These are phyloP conservation scores for Sminthurinus aureus DNA, from an alignment of 2,888 invertebrate species.

Conservation along the genomic window DNA sequence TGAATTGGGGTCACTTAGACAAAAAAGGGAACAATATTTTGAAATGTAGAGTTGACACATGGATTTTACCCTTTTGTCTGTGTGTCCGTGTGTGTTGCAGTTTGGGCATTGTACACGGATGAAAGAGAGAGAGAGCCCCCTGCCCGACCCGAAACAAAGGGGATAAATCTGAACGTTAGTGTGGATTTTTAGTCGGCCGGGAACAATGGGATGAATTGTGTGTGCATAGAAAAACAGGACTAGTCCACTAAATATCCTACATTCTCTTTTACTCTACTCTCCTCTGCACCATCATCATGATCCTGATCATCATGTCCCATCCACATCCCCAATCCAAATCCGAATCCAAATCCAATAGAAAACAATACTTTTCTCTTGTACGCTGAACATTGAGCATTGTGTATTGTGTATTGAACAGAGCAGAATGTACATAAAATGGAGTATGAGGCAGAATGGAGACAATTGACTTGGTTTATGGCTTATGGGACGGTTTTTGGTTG, in stretches of 20 bases:
- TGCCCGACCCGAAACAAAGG: conserved; percentile 27
- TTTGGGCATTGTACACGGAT: background rate
- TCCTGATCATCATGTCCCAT: background rate
- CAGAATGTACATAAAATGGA: no score
- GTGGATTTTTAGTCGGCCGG: conserved; percentile 55
- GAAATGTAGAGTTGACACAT: conserved; percentile 26
- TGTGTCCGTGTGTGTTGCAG: background rate
- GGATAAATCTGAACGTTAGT: conserved; percentile 35
- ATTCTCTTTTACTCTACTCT: background rate
- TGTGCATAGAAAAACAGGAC: background rate
- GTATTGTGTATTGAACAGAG: background rate
- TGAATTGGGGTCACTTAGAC: conserved; percentile 14
- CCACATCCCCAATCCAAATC: background rate
- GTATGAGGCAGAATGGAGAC: no score
- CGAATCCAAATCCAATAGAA: conserved; percentile 7
- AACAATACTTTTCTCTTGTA: background rate
- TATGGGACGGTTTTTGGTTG: background rate
- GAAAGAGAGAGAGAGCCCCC: background rate
- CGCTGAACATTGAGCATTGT: background rate
- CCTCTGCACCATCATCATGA: background rate
- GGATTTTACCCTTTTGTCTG: conserved; percentile 32
- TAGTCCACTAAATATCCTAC: background rate
- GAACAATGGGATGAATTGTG: conserved; percentile 47
- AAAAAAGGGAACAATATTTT: conserved; percentile 35
- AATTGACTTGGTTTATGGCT: conserved; percentile 4